phyloP scores from a whole-genome alignment of 2,797 vertebrate genomes.

The Yasuhikotakia modesta region DNA sequence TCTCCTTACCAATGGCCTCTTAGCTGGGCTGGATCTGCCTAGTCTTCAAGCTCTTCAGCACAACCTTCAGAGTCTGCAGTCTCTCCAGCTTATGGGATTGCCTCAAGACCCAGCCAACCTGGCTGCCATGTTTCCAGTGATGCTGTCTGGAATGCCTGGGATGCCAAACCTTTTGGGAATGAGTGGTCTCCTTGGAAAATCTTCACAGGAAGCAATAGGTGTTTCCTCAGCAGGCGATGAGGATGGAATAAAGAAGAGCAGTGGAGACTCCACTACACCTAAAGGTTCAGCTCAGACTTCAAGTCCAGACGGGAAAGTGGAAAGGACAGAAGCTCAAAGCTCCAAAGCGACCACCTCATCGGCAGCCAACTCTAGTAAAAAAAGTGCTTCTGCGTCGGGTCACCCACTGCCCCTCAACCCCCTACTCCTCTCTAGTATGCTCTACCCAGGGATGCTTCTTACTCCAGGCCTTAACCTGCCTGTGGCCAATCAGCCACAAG shows the following conservation, averaged over 20 bases:
- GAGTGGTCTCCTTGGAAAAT: conserved; percentile 83
- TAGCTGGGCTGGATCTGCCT: conserved; percentile 88
- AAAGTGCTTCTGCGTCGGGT: conserved; percentile 82
- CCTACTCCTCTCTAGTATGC: conserved; percentile 94
- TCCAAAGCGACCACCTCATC: conserved; percentile 81
- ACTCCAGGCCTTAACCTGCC: conserved; percentile 99
- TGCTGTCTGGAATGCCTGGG: conserved; percentile 92
- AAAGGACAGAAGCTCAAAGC: conserved; percentile 92
- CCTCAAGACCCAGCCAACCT: conserved; percentile 82
- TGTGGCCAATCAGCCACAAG: conserved; percentile 87
- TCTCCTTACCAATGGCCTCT: conserved; percentile 87
- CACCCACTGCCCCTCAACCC: conserved; percentile 92
- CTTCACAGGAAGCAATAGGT: conserved; percentile 73
- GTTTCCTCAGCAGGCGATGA: conserved; percentile 71
- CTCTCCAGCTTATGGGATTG: conserved; percentile 94
- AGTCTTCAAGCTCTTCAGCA: conserved; percentile 94
- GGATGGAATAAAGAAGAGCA: conserved; percentile 80
- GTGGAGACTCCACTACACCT: conserved; percentile 39
- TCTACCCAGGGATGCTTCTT: conserved; percentile 99
- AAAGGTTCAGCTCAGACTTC: conserved; percentile 65
- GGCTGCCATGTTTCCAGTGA: conserved; percentile 97
- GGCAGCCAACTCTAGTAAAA: conserved; percentile 77
- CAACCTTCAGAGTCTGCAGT: conserved; percentile 94
- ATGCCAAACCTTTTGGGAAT: conserved; percentile 91
- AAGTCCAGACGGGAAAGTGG: conserved; percentile 83